Evolutionary conservation across 2,888 invertebrate genomes (phyloP).

Genomic region (Drosophila paramelanica): DNA sequence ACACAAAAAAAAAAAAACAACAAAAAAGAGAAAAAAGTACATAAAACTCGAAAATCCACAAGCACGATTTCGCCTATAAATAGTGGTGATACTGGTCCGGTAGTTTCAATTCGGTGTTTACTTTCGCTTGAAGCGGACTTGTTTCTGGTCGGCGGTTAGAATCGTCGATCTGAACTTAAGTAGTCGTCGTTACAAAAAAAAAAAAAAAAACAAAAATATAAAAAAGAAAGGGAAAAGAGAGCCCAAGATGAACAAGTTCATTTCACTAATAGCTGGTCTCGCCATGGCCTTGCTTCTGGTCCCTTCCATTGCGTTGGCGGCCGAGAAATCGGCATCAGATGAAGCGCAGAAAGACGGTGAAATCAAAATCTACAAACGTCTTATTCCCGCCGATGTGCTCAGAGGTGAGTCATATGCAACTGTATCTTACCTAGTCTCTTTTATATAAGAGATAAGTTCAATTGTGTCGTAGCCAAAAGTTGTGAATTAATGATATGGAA

Average conservation of each 20-base stretch:
- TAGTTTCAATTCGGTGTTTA: conserved; percentile 75
- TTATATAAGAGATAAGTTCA: not conserved
- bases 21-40: conserved; percentile 15
- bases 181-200: conserved; percentile 1
- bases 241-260: conserved; percentile 34
- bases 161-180: conserved; percentile 26
- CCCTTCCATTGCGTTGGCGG: conserved; percentile 13
- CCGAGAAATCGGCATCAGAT: conserved; percentile 20
- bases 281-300: conserved; percentile 26
- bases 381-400: conserved; percentile 95
- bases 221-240: conserved; percentile 4
- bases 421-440: not conserved
- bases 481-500: not conserved
- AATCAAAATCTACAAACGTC: conserved; percentile 91
- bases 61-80: conserved; percentile 71
- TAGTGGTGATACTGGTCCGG: conserved; percentile 66
- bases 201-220: not conserved
- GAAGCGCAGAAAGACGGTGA: conserved; percentile 82
- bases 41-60: conserved; percentile 46
- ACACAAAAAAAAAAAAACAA: not conserved
- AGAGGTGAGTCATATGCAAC: conserved; percentile 88
- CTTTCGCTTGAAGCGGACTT: conserved; percentile 78
- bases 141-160: conserved; percentile 42
- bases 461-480: not conserved
- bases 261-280: conserved; percentile 21